A percentile compares a stretch with the other conserved stretches of the same genome.
phyloP scores from a whole-genome alignment of 37 sponge, comb jelly and placozoan genomes.

The Aphrocallistes beatrix region DNA sequence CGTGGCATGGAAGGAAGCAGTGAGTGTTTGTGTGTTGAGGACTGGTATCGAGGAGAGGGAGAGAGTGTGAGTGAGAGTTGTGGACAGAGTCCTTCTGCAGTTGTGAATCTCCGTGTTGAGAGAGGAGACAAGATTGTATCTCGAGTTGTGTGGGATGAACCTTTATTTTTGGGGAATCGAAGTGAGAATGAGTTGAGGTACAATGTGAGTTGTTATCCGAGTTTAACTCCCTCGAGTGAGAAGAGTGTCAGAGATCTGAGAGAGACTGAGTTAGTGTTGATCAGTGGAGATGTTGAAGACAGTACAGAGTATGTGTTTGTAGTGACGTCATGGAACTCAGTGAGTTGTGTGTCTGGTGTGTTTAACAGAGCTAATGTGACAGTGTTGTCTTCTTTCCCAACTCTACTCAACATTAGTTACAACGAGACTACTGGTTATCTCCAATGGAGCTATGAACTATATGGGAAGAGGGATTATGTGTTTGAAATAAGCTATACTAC shows the following conservation, averaged over 20 bases:
- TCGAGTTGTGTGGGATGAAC: not conserved
- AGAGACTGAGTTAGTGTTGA: not conserved
- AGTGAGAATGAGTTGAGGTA: not conserved
- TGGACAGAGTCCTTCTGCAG: conserved; percentile 6
- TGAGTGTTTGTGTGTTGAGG: not conserved
- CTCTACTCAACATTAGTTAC: not conserved
- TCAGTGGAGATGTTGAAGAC: not conserved
- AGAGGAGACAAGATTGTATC: not conserved
- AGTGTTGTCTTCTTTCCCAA: not conserved
- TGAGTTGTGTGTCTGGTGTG: conserved; percentile 10
- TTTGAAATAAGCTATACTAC: not conserved
- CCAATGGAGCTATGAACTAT: not conserved
- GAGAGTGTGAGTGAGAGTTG: not conserved
- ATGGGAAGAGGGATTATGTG: not conserved
- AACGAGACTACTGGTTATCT: not conserved
- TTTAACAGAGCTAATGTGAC: not conserved
- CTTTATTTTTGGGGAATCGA: not conserved
- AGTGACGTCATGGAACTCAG: not conserved
- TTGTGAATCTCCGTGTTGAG: not conserved
- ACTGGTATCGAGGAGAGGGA: not conserved
- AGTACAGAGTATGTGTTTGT: not conserved
- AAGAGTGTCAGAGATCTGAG: not conserved
- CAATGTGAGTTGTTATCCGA: not conserved
- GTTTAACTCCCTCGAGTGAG: not conserved
- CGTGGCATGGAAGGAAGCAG: not conserved